Conservation (phyloP, 2,888 invertebrate species). For the Rhagonycha fulva region DNA sequence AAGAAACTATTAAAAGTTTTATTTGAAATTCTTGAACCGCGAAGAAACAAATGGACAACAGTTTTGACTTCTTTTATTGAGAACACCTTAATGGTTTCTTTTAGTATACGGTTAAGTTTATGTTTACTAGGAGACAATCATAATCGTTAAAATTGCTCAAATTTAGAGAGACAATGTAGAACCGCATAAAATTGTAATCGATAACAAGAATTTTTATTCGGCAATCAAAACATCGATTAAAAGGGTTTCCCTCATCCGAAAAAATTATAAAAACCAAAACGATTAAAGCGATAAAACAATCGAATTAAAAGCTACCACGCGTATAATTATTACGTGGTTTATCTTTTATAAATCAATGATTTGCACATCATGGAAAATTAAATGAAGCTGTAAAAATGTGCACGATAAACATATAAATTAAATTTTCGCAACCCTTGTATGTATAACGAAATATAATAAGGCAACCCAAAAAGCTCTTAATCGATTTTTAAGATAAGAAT, state of each 20-base stretch:
- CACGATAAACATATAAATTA: background rate
- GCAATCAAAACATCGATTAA: background rate
- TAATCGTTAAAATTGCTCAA: background rate
- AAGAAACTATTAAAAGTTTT: conserved; percentile 53
- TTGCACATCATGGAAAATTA: background rate
- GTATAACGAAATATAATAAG: background rate
- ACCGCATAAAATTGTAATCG: background rate
- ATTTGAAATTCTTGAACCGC: conserved; percentile 34
- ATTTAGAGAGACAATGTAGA: background rate
- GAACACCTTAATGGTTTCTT: background rate
- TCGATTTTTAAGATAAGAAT: conserved; percentile 18
- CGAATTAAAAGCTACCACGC: background rate
- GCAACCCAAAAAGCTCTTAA: background rate
- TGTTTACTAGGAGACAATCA: background rate
- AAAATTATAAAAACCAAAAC: background rate
- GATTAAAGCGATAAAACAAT: background rate
- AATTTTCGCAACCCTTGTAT: background rate
- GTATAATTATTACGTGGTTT: background rate
- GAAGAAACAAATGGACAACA: conserved; percentile 19
- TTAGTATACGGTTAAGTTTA: background rate
- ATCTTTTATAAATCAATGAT: background rate
- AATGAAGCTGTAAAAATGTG: background rate
- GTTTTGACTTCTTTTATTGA: conserved; percentile 19
- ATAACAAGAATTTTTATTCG: background rate
- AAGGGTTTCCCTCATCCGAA: background rate